Percentiles rank a stretch among this genome's conserved stretches.
Evolutionary conservation across 1,140 invertebrate genomes (phyloP).

Genomic region (Armadillidium nasatum): DNA sequence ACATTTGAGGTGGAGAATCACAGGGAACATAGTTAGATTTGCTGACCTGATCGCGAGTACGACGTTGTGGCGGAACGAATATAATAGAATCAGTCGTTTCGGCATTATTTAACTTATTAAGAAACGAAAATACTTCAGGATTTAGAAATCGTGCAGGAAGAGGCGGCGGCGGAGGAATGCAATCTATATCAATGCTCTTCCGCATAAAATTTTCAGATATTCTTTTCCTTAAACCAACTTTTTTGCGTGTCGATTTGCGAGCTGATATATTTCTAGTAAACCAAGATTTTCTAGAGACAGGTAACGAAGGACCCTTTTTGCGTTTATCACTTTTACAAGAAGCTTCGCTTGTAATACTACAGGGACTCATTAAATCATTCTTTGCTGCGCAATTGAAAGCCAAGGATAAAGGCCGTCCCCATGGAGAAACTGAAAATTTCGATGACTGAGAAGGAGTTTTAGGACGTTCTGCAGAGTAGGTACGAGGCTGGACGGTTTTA

Average conservation of each 20-base stretch:
- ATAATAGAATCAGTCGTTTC: conserved; percentile 28
- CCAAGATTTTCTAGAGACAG: conserved; percentile 39
- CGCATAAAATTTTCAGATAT: conserved; percentile 7
- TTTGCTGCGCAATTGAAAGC: conserved; percentile 33
- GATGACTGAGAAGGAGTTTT: conserved; percentile 34
- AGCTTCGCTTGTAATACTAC: conserved; percentile 41
- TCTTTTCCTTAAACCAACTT: conserved; percentile 18
- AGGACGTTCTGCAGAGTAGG: conserved; percentile 40
- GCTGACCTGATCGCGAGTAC: conserved; percentile 33
- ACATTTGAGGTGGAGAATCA: neutral
- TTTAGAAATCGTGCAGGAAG: conserved; percentile 26
- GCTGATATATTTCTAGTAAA: conserved; percentile 32
- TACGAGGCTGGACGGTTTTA: conserved; percentile 34
- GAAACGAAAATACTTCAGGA: conserved; percentile 23
- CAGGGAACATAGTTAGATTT: conserved; percentile 31
- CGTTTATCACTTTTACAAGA: conserved; percentile 34
- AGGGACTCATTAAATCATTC: conserved; percentile 38
- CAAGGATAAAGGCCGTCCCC: conserved; percentile 38
- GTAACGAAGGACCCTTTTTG: conserved; percentile 34
- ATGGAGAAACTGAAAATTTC: conserved; percentile 34
- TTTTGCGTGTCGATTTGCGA: conserved; percentile 30
- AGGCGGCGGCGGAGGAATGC: conserved; percentile 22
- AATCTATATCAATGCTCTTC: conserved; percentile 1
- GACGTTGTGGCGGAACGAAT: conserved; percentile 43
- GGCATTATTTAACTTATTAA: conserved; percentile 21